Evolutionary conservation across 1,140 invertebrate species (phyloP), one percentile per base, ranked within the genome.

Genomic region (Papilio polyxenes): DNA sequence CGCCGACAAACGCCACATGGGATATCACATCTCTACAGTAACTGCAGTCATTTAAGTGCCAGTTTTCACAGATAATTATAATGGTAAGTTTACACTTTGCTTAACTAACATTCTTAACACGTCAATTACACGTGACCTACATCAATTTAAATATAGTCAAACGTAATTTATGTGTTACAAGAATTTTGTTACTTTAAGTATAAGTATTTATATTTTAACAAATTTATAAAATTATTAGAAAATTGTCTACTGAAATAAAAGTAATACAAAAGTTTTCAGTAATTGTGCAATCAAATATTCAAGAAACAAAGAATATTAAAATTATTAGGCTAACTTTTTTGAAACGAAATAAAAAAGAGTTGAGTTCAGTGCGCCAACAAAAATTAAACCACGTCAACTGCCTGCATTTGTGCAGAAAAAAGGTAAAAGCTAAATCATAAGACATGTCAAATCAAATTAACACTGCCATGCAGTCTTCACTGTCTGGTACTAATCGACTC

Each of bases 1-100:
- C 88, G 90, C 86, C 85, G 84, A 86, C 85, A 40, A 65, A 82
- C 85, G 87, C 86, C 88, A 90, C 89, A 91, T 92, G 89, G 92
- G 91, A 94, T 90, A 92, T 85, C 81, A 86, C 78, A 74, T 86
- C 83, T 85, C 83, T 86, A 85, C 78, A 84, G 88, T 86, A 84
- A 85, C 77, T 83, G 51, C 77, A 59, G 77, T 40, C 56, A 59
- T 53, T 59, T 62, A 79, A 59, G 77, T 79, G 56, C 77, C 13
- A 79, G 56, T 62, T 62, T 79, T 79, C 56, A 78, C 53, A 79
- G 17, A 79, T 37, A 65, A 65, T 72, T 69, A 79, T 79, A 87
- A 92, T 92, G 90, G 92, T 93, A 82, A 92, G 77, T 79, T 59
- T 17, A 59, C 10, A 48, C 23, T 49, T 76, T 51, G 20, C n/a